Percentiles rank a stretch among this genome's conserved stretches.
Evolutionary conservation across 2,113 vertebrate species (phyloP).

Genomic region (Trematomus loennbergii): DNA sequence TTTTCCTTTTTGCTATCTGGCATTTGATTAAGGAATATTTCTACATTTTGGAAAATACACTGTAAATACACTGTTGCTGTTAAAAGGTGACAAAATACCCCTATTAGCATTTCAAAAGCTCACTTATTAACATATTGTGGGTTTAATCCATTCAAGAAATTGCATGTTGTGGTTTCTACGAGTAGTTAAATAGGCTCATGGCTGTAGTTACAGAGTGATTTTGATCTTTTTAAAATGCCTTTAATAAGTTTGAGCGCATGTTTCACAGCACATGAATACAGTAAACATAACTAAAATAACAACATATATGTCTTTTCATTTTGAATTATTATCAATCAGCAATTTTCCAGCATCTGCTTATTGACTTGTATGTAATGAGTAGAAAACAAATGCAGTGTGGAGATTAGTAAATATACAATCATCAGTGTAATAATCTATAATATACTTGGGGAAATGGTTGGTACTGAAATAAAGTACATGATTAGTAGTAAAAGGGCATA

Average conservation of each 20-base stretch:
- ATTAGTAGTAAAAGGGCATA: not conserved
- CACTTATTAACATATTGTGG: not conserved
- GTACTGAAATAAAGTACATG: not conserved
- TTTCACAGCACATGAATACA: not conserved
- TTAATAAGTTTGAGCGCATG: not conserved
- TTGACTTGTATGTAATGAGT: slow-evolving; percentile 3
- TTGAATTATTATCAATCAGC: not conserved
- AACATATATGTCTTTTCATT: not conserved
- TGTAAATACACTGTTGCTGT: not conserved
- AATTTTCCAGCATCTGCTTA: not conserved
- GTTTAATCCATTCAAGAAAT: not conserved
- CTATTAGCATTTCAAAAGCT: not conserved
- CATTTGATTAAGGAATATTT: not conserved
- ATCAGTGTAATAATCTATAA: not conserved
- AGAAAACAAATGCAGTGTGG: not conserved
- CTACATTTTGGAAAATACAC: not conserved
- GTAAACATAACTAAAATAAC: not conserved
- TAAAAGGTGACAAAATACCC: not conserved
- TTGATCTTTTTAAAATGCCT: not conserved
- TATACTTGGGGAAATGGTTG: not conserved
- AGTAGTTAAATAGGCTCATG: not conserved
- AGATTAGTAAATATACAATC: not conserved
- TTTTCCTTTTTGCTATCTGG: not conserved
- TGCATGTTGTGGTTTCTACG: not conserved
- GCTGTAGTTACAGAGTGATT: not conserved